These are phyloP conservation scores for Lasaia peninsularis DNA, from an alignment of 1,140 invertebrate genomes.

Conservation along the genomic window DNA sequence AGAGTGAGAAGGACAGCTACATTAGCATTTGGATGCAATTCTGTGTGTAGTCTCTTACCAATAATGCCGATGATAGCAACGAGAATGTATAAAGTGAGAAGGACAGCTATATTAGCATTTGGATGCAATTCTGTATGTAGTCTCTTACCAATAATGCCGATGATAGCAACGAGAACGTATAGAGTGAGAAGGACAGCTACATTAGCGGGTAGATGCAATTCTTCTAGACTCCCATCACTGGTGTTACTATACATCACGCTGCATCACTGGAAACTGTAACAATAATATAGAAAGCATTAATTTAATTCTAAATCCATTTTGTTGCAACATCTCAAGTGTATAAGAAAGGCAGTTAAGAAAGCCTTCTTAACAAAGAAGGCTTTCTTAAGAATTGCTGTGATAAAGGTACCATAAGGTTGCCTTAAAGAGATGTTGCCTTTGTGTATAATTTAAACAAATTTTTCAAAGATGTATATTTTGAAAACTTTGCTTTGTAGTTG, in stretches of 20 bases:
- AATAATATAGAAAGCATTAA: neutral
- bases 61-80: constrained; percentile 63
- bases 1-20: constrained; percentile 55
- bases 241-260: constrained; percentile 58
- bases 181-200: constrained; percentile 55
- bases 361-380: too few relatives aligned
- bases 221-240: constrained; percentile 42
- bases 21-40: constrained; percentile 36
- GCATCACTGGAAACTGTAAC: constrained; percentile 38
- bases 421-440: too few relatives aligned
- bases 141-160: constrained; percentile 64
- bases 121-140: constrained; percentile 24
- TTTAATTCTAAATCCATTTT: too few relatives aligned
- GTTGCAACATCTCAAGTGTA: too few relatives aligned
- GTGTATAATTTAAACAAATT: too few relatives aligned
- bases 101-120: constrained; percentile 44
- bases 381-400: too few relatives aligned
- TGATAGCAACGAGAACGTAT: constrained; percentile 60
- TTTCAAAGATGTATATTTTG: too few relatives aligned
- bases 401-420: too few relatives aligned
- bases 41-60: constrained; percentile 36
- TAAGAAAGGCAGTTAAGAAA: too few relatives aligned
- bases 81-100: constrained; percentile 60
- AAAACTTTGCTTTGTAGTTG: too few relatives aligned
- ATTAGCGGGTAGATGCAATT: constrained; percentile 37